phyloP scores from a whole-genome alignment of 1,140 invertebrate species.

The Oreohelix idahoensis region DNA sequence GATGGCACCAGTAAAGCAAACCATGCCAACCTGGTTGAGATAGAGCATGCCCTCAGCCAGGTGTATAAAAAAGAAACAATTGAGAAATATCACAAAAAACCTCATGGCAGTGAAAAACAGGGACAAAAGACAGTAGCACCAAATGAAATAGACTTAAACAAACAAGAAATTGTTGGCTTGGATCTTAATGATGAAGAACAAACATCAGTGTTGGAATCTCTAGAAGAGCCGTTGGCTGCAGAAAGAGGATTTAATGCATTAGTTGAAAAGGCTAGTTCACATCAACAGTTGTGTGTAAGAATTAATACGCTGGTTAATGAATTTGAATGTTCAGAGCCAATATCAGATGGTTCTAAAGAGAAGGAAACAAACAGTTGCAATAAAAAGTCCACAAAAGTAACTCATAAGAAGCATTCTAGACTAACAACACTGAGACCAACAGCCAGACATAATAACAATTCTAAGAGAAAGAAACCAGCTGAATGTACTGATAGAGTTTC shows the following conservation, averaged over 20 bases:
- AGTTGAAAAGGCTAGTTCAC: not conserved
- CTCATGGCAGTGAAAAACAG: not conserved
- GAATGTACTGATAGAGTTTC: not conserved
- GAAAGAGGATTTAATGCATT: not conserved
- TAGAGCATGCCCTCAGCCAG: conserved; percentile 13
- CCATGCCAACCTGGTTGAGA: not conserved
- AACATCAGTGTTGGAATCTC: too few species aligned
- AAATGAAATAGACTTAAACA: not conserved
- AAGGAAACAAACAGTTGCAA: not conserved
- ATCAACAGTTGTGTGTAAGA: not conserved
- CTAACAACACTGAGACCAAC: not conserved
- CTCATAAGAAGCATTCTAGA: not conserved
- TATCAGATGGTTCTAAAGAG: not conserved
- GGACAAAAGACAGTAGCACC: not conserved
- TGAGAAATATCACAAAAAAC: conserved; percentile 22
- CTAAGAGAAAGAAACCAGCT: not conserved
- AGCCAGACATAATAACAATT: conserved; percentile 8
- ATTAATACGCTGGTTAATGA: not conserved
- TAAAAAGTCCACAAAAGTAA: not conserved
- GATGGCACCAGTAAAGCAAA: conserved; percentile 2
- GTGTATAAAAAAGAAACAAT: conserved; percentile 32
- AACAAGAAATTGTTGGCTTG: conserved; percentile 2
- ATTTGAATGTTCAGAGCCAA: not conserved
- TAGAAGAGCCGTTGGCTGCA: not conserved
- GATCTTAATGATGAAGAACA: not conserved